Conservation (phyloP, 2,888 invertebrate genomes). For the Stenotaenia linearis region DNA sequence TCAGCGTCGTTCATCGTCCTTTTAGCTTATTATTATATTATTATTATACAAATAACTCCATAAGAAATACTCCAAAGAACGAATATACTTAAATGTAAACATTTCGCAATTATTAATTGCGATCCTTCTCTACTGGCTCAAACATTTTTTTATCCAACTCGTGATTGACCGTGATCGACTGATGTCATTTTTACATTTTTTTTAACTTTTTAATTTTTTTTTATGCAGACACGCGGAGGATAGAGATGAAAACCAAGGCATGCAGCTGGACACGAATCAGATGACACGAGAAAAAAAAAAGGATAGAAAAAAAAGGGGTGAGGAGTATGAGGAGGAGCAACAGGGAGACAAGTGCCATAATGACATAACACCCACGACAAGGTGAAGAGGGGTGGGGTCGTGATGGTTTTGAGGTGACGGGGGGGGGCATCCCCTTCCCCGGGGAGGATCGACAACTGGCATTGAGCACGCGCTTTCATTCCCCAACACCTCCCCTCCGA, state of each 20-base stretch:
- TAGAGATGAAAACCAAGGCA: conserved; percentile 24
- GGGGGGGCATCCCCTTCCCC: conserved; percentile 24
- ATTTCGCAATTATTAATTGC: not conserved
- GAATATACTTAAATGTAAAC: no score
- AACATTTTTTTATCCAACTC: not conserved
- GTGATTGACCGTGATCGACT: conserved; percentile 26
- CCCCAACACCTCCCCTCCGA: conserved; percentile 24
- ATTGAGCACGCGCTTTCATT: conserved; percentile 27
- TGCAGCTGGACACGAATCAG: conserved; percentile 26
- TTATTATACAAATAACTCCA: no score
- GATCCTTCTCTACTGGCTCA: conserved; percentile 38
- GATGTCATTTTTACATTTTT: not conserved
- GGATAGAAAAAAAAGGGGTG: conserved; percentile 27
- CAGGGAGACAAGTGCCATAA: conserved; percentile 39
- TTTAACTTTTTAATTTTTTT: not conserved
- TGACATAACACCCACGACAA: conserved; percentile 39
- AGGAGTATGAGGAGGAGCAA: conserved; percentile 37
- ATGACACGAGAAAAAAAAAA: conserved; percentile 15
- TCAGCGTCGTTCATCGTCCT: not conserved
- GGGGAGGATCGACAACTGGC: conserved; percentile 21
- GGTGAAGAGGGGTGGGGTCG: conserved; percentile 41
- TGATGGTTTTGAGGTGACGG: conserved; percentile 35
- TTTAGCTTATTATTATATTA: no score
- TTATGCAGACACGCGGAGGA: conserved; percentile 23
- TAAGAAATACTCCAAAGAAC: not conserved